Percentiles rank a stretch among this genome's conserved stretches.
phyloP scores from a whole-genome alignment of 2,888 invertebrate species.

The Pheosia tremula region DNA sequence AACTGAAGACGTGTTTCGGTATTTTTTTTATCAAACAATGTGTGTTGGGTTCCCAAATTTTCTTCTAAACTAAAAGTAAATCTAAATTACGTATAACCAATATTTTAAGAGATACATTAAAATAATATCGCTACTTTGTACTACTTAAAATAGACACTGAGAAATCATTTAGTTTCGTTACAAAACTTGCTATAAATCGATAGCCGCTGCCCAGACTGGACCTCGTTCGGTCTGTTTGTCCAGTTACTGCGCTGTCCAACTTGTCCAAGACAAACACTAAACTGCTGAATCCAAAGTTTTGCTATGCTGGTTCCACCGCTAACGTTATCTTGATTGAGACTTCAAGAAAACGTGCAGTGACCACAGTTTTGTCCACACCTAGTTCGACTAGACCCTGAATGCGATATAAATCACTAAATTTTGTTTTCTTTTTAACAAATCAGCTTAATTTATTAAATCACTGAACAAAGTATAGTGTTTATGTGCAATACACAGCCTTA shows the following conservation, averaged over 20 bases:
- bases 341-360: conserved; percentile 57
- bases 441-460: no score
- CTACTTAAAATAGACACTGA: no score
- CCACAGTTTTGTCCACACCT: conserved; percentile 35
- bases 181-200: conserved; percentile 57
- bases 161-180: conserved; percentile 67
- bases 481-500: no score
- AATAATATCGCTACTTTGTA: no score
- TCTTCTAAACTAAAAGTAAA: no score
- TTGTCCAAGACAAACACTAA: conserved; percentile 76
- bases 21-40: conserved; percentile 29
- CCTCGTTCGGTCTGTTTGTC: conserved; percentile 64
- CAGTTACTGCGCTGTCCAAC: conserved; percentile 74
- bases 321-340: conserved; percentile 74
- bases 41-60: conserved; percentile 46
- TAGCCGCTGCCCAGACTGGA: conserved; percentile 23
- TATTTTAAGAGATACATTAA: no score
- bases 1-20: not conserved
- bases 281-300: conserved; percentile 64
- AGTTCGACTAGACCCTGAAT: not conserved
- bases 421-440: no score
- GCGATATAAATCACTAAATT: not conserved
- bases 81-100: no score
- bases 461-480: no score
- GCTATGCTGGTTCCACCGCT: conserved; percentile 50